Percentiles rank a stretch among this genome's conserved stretches.
Conservation (phyloP, 2,888 invertebrate species). For the Andrena praecox region DNA sequence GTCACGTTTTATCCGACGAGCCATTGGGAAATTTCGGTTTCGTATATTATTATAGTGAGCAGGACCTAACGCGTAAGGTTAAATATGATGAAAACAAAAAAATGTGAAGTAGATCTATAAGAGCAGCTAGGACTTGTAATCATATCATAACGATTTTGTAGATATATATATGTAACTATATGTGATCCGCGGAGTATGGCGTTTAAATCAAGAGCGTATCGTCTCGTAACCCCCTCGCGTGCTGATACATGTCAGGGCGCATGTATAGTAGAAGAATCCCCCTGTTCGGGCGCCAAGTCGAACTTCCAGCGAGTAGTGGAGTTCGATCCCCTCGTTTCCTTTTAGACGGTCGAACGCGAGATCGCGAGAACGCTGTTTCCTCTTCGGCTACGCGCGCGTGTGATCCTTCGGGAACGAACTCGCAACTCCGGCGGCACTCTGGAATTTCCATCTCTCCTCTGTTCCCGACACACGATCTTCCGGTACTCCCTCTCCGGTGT, state of each 20-base stretch:
- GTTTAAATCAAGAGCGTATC: conserved; percentile 67
- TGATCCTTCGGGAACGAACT: conserved; percentile 45
- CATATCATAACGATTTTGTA: conserved; percentile 78
- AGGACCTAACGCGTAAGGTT: conserved; percentile 67
- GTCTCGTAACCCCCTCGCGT: conserved; percentile 33
- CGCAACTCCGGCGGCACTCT: not conserved
- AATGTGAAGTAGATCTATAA: conserved; percentile 56
- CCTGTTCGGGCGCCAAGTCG: conserved; percentile 3
- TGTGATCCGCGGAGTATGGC: conserved; percentile 60
- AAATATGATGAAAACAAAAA: conserved; percentile 37
- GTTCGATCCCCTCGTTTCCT: conserved; percentile 9
- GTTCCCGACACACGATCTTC: conserved; percentile 5
- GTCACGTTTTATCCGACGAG: conserved; percentile 59
- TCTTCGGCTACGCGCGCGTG: not conserved
- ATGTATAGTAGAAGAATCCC: conserved; percentile 10
- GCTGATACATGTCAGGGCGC: conserved; percentile 16
- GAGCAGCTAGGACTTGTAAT: conserved; percentile 76
- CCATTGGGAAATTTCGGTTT: conserved; percentile 47
- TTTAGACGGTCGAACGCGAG: not conserved
- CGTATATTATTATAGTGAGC: conserved; percentile 55
- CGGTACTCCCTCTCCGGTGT: too few relatives aligned
- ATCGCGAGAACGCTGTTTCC: conserved; percentile 12
- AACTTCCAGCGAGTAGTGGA: not conserved
- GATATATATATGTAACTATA: conserved; percentile 68
- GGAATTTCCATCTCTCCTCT: not conserved